Conservation (phyloP, 2,113 vertebrate genomes). For the Oreamnos americanus region DNA sequence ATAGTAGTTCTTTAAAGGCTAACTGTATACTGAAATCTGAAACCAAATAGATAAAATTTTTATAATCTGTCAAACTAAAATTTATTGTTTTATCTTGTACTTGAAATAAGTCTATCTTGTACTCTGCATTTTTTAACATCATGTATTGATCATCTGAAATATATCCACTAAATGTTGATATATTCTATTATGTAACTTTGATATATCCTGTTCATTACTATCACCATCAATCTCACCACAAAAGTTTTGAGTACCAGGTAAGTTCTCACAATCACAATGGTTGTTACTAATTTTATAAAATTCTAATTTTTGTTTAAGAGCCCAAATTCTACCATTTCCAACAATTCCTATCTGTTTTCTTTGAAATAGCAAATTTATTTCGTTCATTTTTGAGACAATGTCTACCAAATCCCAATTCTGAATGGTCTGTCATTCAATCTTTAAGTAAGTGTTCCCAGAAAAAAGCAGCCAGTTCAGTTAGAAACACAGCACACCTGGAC, state of each 20-base stretch:
- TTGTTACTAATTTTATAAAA: background rate
- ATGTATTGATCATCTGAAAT: background rate
- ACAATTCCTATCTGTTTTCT: background rate
- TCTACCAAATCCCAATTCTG: background rate
- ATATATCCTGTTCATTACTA: background rate
- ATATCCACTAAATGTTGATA: background rate
- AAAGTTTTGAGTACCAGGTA: background rate
- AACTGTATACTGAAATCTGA: background rate
- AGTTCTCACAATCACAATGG: background rate
- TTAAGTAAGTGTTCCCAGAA: background rate
- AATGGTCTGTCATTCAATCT: background rate
- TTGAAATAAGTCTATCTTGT: background rate
- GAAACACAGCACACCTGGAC: background rate
- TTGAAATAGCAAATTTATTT: background rate
- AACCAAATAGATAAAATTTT: background rate
- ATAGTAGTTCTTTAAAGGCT: background rate
- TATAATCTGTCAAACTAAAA: background rate
- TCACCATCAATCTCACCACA: background rate
- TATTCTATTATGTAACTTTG: background rate
- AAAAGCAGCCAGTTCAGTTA: background rate
- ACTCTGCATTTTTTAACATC: background rate
- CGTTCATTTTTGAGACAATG: background rate
- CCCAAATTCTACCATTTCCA: background rate
- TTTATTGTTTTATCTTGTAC: background rate
- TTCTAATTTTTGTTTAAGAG: background rate